Evolutionary conservation across 2,113 vertebrate genomes (phyloP).

Genomic region (Sciurus niger): DNA sequence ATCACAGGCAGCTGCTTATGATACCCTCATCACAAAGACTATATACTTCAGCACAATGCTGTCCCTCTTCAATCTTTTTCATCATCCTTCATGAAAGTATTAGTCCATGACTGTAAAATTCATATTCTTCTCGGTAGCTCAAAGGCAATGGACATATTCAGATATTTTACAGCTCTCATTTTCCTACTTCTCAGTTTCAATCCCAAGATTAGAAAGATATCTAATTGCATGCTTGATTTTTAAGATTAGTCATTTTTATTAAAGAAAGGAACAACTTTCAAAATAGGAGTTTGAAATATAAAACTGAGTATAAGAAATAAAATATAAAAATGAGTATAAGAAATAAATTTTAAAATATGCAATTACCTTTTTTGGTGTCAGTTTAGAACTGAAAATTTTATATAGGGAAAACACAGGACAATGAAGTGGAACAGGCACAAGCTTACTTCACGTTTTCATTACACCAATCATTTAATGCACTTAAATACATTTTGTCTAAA

Average conservation of each 20-base stretch:
- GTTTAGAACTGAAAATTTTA: background rate
- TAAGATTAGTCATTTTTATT: background rate
- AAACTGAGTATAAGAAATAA: background rate
- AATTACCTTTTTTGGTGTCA: background rate
- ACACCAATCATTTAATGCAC: background rate
- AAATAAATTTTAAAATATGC: background rate
- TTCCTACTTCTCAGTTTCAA: conserved; percentile 36
- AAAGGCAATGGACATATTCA: background rate
- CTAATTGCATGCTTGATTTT: background rate
- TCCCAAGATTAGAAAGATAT: background rate
- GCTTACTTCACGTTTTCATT: background rate
- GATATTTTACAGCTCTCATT: conserved; percentile 15
- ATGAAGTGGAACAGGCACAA: background rate
- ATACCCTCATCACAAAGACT: background rate
- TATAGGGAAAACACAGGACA: background rate
- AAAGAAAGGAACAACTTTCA: background rate
- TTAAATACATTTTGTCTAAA: background rate
- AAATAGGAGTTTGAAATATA: conserved; percentile 22
- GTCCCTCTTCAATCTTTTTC: background rate
- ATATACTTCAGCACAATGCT: background rate
- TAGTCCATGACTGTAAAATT: background rate
- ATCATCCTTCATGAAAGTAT: background rate
- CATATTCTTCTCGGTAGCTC: background rate
- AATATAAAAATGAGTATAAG: background rate
- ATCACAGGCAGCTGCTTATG: background rate